These are phyloP conservation scores for Anorthoa munda DNA, from an alignment of 2,888 invertebrate genomes.

Conservation along the genomic window DNA sequence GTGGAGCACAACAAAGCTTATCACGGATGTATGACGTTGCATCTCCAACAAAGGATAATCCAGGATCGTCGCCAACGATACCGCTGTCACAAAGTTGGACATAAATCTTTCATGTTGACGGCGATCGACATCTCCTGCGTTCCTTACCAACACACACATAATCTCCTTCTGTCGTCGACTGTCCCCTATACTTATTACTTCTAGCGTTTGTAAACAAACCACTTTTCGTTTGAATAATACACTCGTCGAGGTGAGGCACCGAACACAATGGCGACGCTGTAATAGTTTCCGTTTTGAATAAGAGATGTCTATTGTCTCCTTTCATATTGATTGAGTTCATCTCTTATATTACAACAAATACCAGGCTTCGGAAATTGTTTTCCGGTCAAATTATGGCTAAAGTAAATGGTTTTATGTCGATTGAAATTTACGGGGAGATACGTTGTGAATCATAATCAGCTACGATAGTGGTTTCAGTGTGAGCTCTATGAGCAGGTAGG, in stretches of 20 bases:
- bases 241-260: slow-evolving; percentile 85
- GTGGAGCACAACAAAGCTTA: slow-evolving; percentile 78
- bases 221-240: slow-evolving; percentile 89
- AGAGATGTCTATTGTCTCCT: slow-evolving; percentile 88
- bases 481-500: slow-evolving; percentile 51
- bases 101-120: slow-evolving; percentile 87
- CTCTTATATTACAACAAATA: slow-evolving; percentile 77
- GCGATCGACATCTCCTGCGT: slow-evolving; percentile 81
- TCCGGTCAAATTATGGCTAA: slow-evolving; percentile 73
- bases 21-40: slow-evolving; percentile 82
- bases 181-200: slow-evolving; percentile 83
- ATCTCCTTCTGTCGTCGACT: slow-evolving; percentile 80
- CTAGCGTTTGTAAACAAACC: slow-evolving; percentile 87
- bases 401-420: slow-evolving; percentile 71
- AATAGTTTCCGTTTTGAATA: slow-evolving; percentile 91
- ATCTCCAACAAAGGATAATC: slow-evolving; percentile 87
- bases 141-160: slow-evolving; percentile 77
- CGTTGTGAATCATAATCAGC: slow-evolving; percentile 63
- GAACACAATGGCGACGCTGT: slow-evolving; percentile 88
- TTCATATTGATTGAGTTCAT: slow-evolving; percentile 88
- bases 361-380: slow-evolving; percentile 78
- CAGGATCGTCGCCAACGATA: slow-evolving; percentile 82
- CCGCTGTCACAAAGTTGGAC: slow-evolving; percentile 85
- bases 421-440: slow-evolving; percentile 52
- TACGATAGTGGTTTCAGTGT: slow-evolving; percentile 62